Percentiles rank a stretch among this genome's conserved stretches.
These are phyloP conservation scores for Apaloderma vittatum DNA, from an alignment of 2,113 vertebrate species.

Conservation along the genomic window DNA sequence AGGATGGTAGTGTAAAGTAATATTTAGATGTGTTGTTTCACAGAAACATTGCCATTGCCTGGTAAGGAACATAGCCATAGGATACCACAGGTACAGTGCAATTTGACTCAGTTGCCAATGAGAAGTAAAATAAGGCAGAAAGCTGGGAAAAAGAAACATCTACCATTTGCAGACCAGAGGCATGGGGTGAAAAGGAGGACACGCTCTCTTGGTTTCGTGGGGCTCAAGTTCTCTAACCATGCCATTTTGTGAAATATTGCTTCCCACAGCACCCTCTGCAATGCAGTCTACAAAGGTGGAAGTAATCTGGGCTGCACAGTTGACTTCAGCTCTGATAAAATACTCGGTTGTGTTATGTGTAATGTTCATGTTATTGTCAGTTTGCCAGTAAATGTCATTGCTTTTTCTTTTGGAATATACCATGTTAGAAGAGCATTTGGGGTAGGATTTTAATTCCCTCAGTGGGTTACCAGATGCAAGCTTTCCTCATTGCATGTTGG, in stretches of 20 bases:
- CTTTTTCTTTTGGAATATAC: neutral
- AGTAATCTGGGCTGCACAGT: slow-evolving; percentile 45
- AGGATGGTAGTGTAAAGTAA: neutral
- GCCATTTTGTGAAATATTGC: neutral
- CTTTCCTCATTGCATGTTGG: rapidly evolving
- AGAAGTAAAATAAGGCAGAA: neutral
- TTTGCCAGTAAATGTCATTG: neutral
- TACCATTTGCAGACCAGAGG: neutral
- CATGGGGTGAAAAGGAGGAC: neutral
- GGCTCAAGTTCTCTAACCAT: neutral
- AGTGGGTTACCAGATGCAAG: neutral
- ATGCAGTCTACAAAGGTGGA: neutral
- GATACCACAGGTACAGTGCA: neutral
- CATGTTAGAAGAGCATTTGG: neutral
- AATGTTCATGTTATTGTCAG: neutral
- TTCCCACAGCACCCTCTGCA: slow-evolving; percentile 21
- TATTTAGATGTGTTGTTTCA: neutral
- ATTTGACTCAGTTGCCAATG: neutral
- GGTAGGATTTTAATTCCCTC: neutral
- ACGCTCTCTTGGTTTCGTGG: neutral
- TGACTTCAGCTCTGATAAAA: slow-evolving; percentile 25
- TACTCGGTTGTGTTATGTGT: neutral
- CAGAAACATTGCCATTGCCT: neutral
- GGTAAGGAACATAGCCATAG: neutral
- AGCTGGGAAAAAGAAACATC: neutral